Evolutionary conservation across 2,888 invertebrate genomes (phyloP).

Genomic region (Cryptocephalus moraei): DNA sequence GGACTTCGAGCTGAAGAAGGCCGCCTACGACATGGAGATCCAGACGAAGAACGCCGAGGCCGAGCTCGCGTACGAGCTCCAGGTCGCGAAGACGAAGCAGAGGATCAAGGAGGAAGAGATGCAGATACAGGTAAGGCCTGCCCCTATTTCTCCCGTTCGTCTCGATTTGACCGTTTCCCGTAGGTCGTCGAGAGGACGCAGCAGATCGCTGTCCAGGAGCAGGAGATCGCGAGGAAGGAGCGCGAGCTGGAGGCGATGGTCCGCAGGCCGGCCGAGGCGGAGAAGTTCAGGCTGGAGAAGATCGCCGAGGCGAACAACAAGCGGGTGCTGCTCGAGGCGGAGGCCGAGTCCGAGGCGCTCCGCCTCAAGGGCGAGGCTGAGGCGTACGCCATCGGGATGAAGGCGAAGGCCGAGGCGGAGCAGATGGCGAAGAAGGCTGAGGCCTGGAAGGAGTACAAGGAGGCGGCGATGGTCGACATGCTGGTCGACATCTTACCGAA

Average conservation of each 20-base stretch:
- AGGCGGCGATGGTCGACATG: constrained; percentile 95
- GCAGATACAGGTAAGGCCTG: constrained; percentile 62
- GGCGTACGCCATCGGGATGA: constrained; percentile 88
- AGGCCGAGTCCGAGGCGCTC: constrained; percentile 88
- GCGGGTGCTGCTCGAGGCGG: constrained; percentile 85
- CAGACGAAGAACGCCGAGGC: constrained; percentile 91
- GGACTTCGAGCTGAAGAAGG: constrained; percentile 95
- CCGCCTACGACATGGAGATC: constrained; percentile 93
- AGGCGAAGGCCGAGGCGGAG: constrained; percentile 92
- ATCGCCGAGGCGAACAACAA: constrained; percentile 87
- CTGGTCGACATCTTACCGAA: constrained; percentile 89
- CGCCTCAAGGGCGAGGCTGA: constrained; percentile 79
- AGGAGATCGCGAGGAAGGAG: constrained; percentile 87
- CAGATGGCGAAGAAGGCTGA: constrained; percentile 97
- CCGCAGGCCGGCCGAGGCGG: constrained; percentile 91
- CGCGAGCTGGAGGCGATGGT: constrained; percentile 88
- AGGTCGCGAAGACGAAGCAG: constrained; percentile 93
- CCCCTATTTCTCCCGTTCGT: not conserved
- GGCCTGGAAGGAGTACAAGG: constrained; percentile 93
- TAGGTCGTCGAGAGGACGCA: constrained; percentile 45
- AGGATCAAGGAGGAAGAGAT: constrained; percentile 88
- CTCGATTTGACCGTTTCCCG: not conserved
- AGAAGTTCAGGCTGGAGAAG: constrained; percentile 83
- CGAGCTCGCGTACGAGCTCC: constrained; percentile 85
- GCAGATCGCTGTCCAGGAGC: constrained; percentile 91